Conservation (phyloP, 2,888 invertebrate genomes). For the Brachypterus glaber region DNA sequence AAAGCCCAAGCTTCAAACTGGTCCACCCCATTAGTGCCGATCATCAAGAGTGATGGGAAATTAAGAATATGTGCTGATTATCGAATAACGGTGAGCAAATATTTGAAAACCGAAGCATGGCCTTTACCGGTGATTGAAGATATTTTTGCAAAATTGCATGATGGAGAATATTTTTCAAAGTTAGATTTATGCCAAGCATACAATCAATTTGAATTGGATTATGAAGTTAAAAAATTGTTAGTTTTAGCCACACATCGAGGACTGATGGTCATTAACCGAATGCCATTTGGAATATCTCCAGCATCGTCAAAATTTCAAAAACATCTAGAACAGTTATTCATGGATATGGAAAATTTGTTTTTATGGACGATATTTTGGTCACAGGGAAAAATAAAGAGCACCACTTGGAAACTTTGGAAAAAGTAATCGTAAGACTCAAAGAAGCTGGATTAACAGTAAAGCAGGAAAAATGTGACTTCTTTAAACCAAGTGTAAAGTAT, state of each 20-base stretch:
- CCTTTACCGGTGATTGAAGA: constrained; percentile 15
- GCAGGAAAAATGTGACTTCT: constrained; percentile 25
- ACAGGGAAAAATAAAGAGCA: constrained; percentile 21
- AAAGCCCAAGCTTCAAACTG: constrained; percentile 13
- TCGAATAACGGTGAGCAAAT: constrained; percentile 19
- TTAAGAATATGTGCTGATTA: constrained; percentile 23
- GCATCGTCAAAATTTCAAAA: constrained; percentile 32
- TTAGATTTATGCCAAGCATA: constrained; percentile 23
- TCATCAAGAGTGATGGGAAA: constrained; percentile 17
- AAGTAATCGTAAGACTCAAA: constrained; percentile 21
- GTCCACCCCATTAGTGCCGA: constrained; percentile 21
- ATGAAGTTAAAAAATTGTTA: constrained; percentile 24
- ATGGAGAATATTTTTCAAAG: constrained; percentile 18
- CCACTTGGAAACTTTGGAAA: constrained; percentile 19
- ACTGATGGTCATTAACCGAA: constrained; percentile 27
- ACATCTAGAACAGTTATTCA: constrained; percentile 28
- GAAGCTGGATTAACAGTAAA: constrained; percentile 26
- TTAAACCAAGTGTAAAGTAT: no score
- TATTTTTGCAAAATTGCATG: constrained; percentile 15
- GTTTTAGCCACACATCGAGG: constrained; percentile 31
- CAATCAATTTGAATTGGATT: constrained; percentile 28
- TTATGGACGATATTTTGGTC: constrained; percentile 28
- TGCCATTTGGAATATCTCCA: constrained; percentile 28
- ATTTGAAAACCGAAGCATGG: constrained; percentile 15
- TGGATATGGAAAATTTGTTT: constrained; percentile 26